phyloP scores from a whole-genome alignment of 53 echinoderm and acorn worm genomes.

The Patiria pectinifera region DNA sequence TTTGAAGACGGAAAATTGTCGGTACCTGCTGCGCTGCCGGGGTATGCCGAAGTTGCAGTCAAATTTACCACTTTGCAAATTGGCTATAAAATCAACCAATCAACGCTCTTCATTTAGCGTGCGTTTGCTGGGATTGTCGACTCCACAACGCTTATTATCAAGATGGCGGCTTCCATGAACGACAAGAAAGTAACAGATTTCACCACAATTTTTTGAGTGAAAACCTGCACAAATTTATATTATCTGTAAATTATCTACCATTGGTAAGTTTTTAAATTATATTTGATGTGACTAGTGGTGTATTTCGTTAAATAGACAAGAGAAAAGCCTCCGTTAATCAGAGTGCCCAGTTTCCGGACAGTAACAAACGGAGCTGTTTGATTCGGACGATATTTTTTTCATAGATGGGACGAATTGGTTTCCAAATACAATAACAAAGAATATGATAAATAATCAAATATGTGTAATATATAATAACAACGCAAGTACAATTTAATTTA shows the following conservation, averaged over 20 bases:
- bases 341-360: slow-evolving; percentile 24
- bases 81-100: slow-evolving; percentile 22
- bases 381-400: too few relatives aligned
- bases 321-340: background rate
- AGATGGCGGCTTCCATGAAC: slow-evolving; percentile 54
- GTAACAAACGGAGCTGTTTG: background rate
- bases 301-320: background rate
- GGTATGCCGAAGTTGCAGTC: background rate
- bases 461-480: too few relatives aligned
- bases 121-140: slow-evolving; percentile 9
- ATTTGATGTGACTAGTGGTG: background rate
- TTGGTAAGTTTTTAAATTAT: background rate
- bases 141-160: slow-evolving; percentile 2
- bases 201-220: background rate
- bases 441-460: too few relatives aligned
- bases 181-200: background rate
- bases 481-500: too few relatives aligned
- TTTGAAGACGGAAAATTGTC: background rate
- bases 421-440: too few relatives aligned
- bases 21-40: background rate
- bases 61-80: slow-evolving; percentile 38
- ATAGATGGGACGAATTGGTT: too few relatives aligned
- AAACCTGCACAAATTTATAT: background rate
- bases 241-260: background rate
- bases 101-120: slow-evolving; percentile 3